Percentiles rank a stretch among this genome's conserved stretches.
phyloP scores from a whole-genome alignment of 2,797 vertebrate species.

The Pempheris klunzingeri region DNA sequence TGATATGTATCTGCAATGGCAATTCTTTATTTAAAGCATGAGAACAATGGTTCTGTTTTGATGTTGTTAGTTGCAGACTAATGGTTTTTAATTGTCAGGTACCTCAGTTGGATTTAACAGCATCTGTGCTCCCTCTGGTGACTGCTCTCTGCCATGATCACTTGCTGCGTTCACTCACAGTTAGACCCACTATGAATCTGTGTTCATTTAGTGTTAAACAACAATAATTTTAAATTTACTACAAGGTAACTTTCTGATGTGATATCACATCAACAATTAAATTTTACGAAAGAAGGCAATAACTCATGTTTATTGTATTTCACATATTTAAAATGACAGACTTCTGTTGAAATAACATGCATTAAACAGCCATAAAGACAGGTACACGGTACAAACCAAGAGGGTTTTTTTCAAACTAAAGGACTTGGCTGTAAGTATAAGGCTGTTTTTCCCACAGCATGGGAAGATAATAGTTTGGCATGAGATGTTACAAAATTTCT shows the following conservation, averaged over 20 bases:
- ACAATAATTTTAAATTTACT: neutral
- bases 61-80: conserved; percentile 39
- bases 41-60: conserved; percentile 40
- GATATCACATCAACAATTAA: conserved; percentile 11
- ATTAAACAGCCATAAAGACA: conserved; percentile 11
- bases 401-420: conserved; percentile 7
- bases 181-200: neutral
- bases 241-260: neutral
- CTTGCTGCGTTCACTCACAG: neutral
- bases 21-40: conserved; percentile 27
- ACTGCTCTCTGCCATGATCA: conserved; percentile 41
- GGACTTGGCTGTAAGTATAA: conserved; percentile 22
- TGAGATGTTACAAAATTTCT: conserved; percentile 70
- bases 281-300: neutral
- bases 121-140: conserved; percentile 81
- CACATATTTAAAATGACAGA: conserved; percentile 6
- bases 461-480: conserved; percentile 69
- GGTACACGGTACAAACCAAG: conserved; percentile 21
- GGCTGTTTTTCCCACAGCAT: conserved; percentile 52
- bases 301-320: neutral
- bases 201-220: conserved; percentile 1
- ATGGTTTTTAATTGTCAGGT: conserved; percentile 48
- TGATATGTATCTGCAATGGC: conserved; percentile 39
- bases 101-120: conserved; percentile 59
- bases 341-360: conserved; percentile 9